Conservation (phyloP, 2,888 invertebrate genomes). For the Monochamus alternatus region DNA sequence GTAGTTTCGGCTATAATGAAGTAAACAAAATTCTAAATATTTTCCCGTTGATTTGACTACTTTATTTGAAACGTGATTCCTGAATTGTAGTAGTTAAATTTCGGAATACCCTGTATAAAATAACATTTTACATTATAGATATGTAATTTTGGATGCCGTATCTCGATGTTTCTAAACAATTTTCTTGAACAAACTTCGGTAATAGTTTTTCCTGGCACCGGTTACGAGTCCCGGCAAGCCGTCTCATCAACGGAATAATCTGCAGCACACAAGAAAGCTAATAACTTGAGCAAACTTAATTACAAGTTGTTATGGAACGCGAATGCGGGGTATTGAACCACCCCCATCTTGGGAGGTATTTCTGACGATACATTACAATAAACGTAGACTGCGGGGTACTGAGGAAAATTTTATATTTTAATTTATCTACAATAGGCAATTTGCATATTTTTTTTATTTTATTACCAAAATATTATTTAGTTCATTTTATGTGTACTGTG, state of each 20-base stretch:
- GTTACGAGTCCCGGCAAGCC: conserved; percentile 24
- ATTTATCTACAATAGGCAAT: no score
- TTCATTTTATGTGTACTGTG: no score
- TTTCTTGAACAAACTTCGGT: conserved; percentile 33
- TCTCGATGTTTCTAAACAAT: conserved; percentile 25
- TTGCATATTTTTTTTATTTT: no score
- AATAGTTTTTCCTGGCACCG: conserved; percentile 31
- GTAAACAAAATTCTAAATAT: no score
- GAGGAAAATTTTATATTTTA: neutral
- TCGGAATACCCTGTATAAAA: neutral
- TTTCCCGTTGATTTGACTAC: no score
- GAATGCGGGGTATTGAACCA: conserved; percentile 25
- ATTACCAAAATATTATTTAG: no score
- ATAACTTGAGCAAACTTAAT: conserved; percentile 56
- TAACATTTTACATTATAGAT: no score
- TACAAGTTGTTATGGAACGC: conserved; percentile 48
- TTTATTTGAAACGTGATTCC: no score
- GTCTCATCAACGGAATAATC: conserved; percentile 46
- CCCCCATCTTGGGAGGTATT: conserved; percentile 6
- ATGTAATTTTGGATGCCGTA: neutral
- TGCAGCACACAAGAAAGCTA: conserved; percentile 49
- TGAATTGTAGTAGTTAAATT: neutral
- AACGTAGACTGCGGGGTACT: conserved; percentile 17
- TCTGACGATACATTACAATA: neutral
- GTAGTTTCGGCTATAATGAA: no score